Base-by-base conservation (phyloP, 2,113 vertebrate genomes). In the Cyrtonyx montezumae region DNA sequence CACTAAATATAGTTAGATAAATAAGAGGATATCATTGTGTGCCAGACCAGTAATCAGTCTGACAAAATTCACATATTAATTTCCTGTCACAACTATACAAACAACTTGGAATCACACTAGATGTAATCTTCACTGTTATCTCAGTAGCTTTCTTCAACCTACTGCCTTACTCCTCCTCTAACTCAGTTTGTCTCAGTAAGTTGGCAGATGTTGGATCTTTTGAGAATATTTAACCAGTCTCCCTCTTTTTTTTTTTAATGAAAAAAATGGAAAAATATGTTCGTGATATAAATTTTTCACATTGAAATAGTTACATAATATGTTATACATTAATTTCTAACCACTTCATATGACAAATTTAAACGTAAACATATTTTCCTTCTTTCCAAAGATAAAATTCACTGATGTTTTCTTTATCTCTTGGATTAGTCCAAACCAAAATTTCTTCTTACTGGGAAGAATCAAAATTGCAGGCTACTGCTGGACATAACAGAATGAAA, bases 11-110 rank as follows among this genome's bases (percentile, higher is more conserved):
- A 11, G 79, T 96, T 90, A 94, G 42, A 90, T 94, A 95, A 94
- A 96, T 55, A 95, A 94, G 71, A 94, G 62, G 59, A 91, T 93
- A 85, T 88, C 68, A 78, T 49, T 37, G 34, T 70, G 18, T 51
- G 26, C 37, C 25, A 51, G 68, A 70, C 25, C 23, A 62, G 53
- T 84, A 93, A 73, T 84, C 49, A 48, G 74, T 87, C 87, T 91
- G 89, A 91, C 59, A 66, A 65, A 71, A 68, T 36, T 86, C 0
- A 1, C 68, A 70, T 94, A 70, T 80, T 94, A 96, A 77, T 75
- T 87, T 91, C 63, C 76, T 90, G 36, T 61, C 69, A 23, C 42
- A 87, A 14, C 84, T 69, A 5, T 46, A 77, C 66, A 62, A 83
- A 80, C 69, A 74, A 37, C 87, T 46, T 51, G 40, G 83, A 86